Evolutionary conservation across 2,888 invertebrate genomes (phyloP).

Genomic region (Dicyrtomina minuta): DNA sequence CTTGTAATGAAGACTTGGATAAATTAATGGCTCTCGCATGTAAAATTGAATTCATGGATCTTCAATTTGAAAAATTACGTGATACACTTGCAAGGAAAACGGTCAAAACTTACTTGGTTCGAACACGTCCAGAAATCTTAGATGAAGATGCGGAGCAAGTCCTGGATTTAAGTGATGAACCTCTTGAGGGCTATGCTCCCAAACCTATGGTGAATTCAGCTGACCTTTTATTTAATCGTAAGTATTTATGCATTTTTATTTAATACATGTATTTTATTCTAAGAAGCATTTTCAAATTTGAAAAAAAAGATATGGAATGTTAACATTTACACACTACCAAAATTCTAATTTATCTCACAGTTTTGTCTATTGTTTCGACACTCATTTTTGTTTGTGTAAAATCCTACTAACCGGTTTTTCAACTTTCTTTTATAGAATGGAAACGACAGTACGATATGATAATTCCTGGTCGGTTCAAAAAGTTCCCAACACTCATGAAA

Average conservation of each 20-base stretch:
- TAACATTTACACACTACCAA: not conserved
- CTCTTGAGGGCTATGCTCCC: slow-evolving; percentile 32
- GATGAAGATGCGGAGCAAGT: slow-evolving; percentile 34
- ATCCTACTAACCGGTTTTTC: too few species aligned
- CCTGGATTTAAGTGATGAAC: slow-evolving; percentile 35
- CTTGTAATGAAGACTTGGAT: slow-evolving; percentile 43
- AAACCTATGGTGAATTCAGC: slow-evolving; percentile 32
- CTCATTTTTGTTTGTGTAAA: too few species aligned
- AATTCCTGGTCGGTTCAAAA: slow-evolving; percentile 48
- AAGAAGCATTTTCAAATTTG: slow-evolving; percentile 3
- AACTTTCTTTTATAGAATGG: slow-evolving; percentile 48
- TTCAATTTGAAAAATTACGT: slow-evolving; percentile 48
- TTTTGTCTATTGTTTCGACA: too few species aligned
- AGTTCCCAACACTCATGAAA: slow-evolving; percentile 46
- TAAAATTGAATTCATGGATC: slow-evolving; percentile 50
- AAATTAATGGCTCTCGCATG: slow-evolving; percentile 42
- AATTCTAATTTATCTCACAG: too few species aligned
- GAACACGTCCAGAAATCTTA: slow-evolving; percentile 47
- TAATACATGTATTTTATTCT: too few species aligned
- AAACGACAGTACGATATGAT: slow-evolving; percentile 48
- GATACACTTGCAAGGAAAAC: slow-evolving; percentile 49
- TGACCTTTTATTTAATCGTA: slow-evolving; percentile 43
- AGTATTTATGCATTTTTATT: slow-evolving; percentile 1
- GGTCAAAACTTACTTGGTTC: slow-evolving; percentile 47
- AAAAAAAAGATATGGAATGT: slow-evolving; percentile 5